A percentile compares a stretch with the other conserved stretches of the same genome.
phyloP scores from a whole-genome alignment of 2,797 vertebrate genomes.

The Enteromius paludinosus region DNA sequence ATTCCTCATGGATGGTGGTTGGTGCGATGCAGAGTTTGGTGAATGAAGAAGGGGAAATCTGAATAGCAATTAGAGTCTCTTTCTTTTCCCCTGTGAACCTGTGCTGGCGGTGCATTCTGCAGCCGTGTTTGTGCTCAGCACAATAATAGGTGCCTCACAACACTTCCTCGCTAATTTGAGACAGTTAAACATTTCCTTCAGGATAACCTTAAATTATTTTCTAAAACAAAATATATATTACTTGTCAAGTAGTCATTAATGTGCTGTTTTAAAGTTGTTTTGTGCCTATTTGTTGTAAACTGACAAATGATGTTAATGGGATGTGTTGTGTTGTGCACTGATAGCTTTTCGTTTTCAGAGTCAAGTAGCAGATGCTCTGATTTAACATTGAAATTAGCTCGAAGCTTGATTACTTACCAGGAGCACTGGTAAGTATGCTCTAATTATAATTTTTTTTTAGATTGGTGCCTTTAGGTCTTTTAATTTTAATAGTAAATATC shows the following conservation, averaged over 20 bases:
- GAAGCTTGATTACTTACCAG: slow-evolving; percentile 66
- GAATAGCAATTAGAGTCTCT: slow-evolving; percentile 58
- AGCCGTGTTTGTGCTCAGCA: slow-evolving; percentile 52
- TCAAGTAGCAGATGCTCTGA: slow-evolving; percentile 54
- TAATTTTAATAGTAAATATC: slow-evolving; percentile 55
- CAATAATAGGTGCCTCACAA: slow-evolving; percentile 38
- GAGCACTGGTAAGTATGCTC: slow-evolving; percentile 54
- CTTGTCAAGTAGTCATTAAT: slow-evolving; percentile 6
- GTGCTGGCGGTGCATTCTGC: slow-evolving; percentile 53
- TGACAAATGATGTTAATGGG: slow-evolving; percentile 51
- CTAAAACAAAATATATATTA: slow-evolving; percentile 47
- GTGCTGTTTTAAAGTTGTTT: not conserved
- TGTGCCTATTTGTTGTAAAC: slow-evolving; percentile 47
- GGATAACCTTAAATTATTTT: slow-evolving; percentile 44
- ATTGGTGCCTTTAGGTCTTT: slow-evolving; percentile 57
- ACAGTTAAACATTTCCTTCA: slow-evolving; percentile 58
- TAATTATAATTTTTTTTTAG: slow-evolving; percentile 61
- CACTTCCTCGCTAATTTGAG: slow-evolving; percentile 36
- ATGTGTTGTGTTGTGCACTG: slow-evolving; percentile 55
- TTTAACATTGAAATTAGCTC: slow-evolving; percentile 64
- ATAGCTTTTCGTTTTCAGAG: slow-evolving; percentile 44
- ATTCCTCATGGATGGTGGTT: slow-evolving; percentile 44
- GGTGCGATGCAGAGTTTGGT: slow-evolving; percentile 50
- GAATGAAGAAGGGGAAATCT: slow-evolving; percentile 44
- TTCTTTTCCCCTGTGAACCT: slow-evolving; percentile 43